Percentiles rank a stretch among this genome's conserved stretches.
These are phyloP conservation scores for Paradisaea rubra DNA, from an alignment of 2,113 vertebrate genomes.

Conservation along the genomic window DNA sequence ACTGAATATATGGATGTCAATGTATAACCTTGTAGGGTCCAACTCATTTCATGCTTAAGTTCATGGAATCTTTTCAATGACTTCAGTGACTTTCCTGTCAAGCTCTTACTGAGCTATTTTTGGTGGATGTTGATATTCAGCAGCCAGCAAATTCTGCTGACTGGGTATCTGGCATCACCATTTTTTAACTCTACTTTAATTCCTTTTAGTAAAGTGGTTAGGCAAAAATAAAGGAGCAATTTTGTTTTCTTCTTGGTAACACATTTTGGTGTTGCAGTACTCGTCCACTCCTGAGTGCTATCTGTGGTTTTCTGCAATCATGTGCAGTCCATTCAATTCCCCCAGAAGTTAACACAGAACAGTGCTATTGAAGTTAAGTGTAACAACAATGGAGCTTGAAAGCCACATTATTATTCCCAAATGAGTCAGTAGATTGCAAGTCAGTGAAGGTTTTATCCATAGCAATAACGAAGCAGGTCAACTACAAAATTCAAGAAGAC, in stretches of 20 bases:
- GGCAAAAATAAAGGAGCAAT: background rate
- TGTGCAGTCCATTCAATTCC: background rate
- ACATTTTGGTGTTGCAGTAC: background rate
- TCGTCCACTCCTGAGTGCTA: background rate
- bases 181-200: conserved; percentile 40
- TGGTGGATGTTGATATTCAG: conserved; percentile 40
- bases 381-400: background rate
- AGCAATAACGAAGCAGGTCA: background rate
- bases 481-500: background rate
- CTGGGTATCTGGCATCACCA: background rate
- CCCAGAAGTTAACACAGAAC: background rate
- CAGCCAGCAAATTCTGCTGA: conserved; percentile 48
- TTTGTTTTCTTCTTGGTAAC: background rate
- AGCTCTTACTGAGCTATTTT: conserved; percentile 49
- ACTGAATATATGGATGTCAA: background rate
- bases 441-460: background rate
- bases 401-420: background rate
- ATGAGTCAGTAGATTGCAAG: background rate
- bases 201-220: background rate
- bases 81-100: conserved; percentile 32
- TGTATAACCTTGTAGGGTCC: background rate
- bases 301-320: background rate
- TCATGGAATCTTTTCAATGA: conserved; percentile 42
- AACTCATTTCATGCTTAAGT: background rate
- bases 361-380: background rate